A percentile compares a stretch with the other conserved stretches of the same genome.
phyloP scores from a whole-genome alignment of 2,888 invertebrate genomes.

The Gerris lacustris region DNA sequence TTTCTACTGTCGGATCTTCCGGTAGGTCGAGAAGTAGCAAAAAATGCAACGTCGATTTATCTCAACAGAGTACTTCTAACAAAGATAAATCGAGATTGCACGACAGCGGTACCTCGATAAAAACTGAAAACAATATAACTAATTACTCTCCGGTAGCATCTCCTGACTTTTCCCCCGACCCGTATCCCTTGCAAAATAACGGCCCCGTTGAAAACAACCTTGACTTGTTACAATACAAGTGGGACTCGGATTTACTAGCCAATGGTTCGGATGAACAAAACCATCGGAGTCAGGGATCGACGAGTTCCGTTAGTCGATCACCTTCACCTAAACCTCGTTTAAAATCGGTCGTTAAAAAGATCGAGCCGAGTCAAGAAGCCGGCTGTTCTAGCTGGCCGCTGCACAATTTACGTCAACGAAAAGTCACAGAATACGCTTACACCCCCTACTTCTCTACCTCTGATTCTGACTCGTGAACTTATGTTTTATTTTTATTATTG shows the following conservation, averaged over 20 bases:
- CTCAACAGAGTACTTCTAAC: not conserved
- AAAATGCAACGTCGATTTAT: not conserved
- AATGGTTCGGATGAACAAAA: no score
- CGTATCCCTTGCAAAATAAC: no score
- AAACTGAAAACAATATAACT: not conserved
- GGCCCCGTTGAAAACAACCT: not conserved
- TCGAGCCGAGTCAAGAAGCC: not conserved
- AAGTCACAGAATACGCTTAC: not conserved
- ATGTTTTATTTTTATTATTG: no score
- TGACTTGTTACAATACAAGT: not conserved
- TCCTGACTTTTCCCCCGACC: not conserved
- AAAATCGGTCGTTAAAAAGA: not conserved
- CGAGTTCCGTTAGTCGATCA: not conserved
- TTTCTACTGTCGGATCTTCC: not conserved
- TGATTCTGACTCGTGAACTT: not conserved
- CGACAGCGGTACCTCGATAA: not conserved
- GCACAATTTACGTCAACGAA: not conserved
- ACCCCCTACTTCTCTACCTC: not conserved
- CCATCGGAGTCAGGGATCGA: no score
- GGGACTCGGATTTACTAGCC: not conserved
- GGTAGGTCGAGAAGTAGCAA: not conserved
- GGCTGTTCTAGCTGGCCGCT: not conserved
- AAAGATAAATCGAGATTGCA: not conserved
- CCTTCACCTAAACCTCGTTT: not conserved
- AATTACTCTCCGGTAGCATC: not conserved